Base-by-base conservation (phyloP, 2,888 invertebrate species). In the Mesorhabditis belari region DNA sequence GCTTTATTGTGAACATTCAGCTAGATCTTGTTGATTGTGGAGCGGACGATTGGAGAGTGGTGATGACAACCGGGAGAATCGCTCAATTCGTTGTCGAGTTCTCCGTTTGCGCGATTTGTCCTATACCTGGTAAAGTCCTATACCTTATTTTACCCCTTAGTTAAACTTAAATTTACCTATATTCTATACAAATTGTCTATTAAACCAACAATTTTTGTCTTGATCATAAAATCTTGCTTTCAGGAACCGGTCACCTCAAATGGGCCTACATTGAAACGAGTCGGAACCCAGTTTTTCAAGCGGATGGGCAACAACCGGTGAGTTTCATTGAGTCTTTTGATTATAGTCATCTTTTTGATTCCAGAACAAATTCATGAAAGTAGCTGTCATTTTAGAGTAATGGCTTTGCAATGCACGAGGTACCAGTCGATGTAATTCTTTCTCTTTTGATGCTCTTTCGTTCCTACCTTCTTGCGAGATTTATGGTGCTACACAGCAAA, bases 21-120 rank as follows among this genome's bases (percentile, higher is more conserved):
- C 88, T 98, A 86, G 98, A 96, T 87, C 92, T 96, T 89, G 93
- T 98, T 85, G 96, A 98, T 88, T 99, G 98, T 87, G 96, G 96
- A 85, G 94, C 96, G 74, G 98, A 99, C 84, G 98, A 98, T 86
- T 99, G 96, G 96, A 88, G 96, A 82, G 98, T 98, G 85, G 96
- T 96, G 81, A 92, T 98, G 90, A 96, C 95, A 75, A 92, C 91
- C 89, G 91, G 92, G 85, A 87, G 96, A 84, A 90, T 94, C 84
- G 87, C 81, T 27, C 83, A 83, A 70, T 76, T 79, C 60, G 51
- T 63, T 4, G 86, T 92, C 81, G 98, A 98, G 85, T 87, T 98
- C 80, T 85, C 89, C 77, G 91, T 96, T 82, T 99, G 98, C 85
- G 92, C 93, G 79, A 88, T 98, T 79, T 96, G 70, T 52, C 74